Conservation (phyloP, 2,888 invertebrate species). For the Sinohyriopsis cumingii region DNA sequence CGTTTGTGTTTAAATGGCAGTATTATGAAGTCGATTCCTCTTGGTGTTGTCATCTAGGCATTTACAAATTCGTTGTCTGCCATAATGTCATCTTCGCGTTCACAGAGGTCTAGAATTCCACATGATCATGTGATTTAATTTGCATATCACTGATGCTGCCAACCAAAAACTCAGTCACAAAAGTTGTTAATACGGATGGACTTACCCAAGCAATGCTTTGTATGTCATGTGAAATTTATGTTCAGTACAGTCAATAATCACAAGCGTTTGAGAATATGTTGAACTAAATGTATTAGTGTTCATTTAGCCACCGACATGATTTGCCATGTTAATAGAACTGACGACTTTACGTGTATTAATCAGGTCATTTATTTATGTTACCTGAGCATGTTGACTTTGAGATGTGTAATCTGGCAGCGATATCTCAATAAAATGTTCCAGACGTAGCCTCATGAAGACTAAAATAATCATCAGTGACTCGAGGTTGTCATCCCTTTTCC, state of each 20-base stretch:
- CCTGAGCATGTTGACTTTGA: conserved; percentile 13
- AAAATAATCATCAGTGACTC: conserved; percentile 20
- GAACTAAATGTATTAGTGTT: conserved; percentile 14
- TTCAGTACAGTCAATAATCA: no score
- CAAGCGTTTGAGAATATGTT: conserved; percentile 2
- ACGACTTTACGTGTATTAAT: conserved; percentile 1
- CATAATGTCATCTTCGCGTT: no score
- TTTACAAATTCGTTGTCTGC: conserved; percentile 21
- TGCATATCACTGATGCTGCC: conserved; percentile 8
- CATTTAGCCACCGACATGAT: background rate
- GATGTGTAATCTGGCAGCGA: no score
- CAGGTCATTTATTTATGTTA: conserved; percentile 11
- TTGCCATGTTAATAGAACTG: no score
- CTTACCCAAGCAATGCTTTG: conserved; percentile 27
- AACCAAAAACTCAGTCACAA: conserved; percentile 29
- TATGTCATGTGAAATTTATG: no score
- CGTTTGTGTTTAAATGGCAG: no score
- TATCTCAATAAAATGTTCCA: no score
- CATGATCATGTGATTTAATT: conserved; percentile 11
- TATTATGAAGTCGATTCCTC: conserved; percentile 18
- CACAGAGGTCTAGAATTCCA: conserved; percentile 12
- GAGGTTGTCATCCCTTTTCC: conserved; percentile 8
- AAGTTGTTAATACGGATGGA: conserved; percentile 27
- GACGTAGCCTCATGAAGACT: conserved; percentile 12
- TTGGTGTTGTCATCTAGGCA: conserved; percentile 19